A percentile compares a stretch with the other conserved stretches of the same genome.
phyloP scores from a whole-genome alignment of 2,888 invertebrate genomes.

The Drosophila kuntzei region DNA sequence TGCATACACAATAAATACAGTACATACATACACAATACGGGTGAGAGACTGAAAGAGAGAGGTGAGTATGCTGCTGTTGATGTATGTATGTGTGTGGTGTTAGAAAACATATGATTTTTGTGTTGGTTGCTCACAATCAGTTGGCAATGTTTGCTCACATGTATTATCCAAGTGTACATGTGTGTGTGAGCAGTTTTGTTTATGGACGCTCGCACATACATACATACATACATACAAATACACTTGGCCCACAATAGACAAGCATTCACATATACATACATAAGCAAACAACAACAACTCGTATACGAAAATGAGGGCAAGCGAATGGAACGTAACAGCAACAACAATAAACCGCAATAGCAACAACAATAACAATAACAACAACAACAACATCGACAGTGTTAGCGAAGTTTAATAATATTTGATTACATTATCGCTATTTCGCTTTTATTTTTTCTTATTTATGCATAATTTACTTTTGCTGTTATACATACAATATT shows the following conservation, averaged over 20 bases:
- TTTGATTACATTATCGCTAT: conserved; percentile 73
- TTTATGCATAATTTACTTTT: conserved; percentile 38
- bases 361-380: conserved; percentile 35
- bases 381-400: conserved; percentile 24
- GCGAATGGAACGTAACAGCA: conserved; percentile 66
- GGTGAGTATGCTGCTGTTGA: conserved; percentile 13
- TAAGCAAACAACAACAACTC: conserved; percentile 36
- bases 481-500: conserved; percentile 11
- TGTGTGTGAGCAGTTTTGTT: conserved; percentile 63
- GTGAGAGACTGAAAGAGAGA: conserved; percentile 21
- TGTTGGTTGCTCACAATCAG: conserved; percentile 67
- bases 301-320: conserved; percentile 73
- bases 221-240: conserved; percentile 51
- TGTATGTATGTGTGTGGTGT: conserved; percentile 44
- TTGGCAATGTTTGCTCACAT: conserved; percentile 64
- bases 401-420: conserved; percentile 68
- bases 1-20: conserved; percentile 77
- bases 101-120: conserved; percentile 79
- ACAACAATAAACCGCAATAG: conserved; percentile 31
- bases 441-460: conserved; percentile 49
- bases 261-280: conserved; percentile 45
- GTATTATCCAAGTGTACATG: conserved; percentile 19
- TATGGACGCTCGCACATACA: conserved; percentile 60
- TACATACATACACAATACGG: conserved; percentile 7
- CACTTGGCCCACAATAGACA: conserved; percentile 75